These are phyloP conservation scores for Dissostichus mawsoni DNA, from an alignment of 2,113 vertebrate species.

Conservation along the genomic window DNA sequence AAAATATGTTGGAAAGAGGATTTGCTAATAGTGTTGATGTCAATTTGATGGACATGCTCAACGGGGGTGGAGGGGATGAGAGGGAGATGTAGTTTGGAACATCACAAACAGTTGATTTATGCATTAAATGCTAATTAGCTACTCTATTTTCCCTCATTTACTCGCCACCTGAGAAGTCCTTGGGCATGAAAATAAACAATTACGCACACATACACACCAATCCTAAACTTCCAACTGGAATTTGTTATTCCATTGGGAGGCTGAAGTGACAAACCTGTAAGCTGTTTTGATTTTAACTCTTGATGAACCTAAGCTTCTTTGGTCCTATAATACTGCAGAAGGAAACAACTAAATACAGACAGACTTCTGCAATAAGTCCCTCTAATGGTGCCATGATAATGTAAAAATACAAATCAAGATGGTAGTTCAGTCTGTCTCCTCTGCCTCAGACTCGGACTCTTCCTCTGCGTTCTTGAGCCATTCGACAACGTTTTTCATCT, in stretches of 20 bases:
- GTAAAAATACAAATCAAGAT: too few relatives aligned
- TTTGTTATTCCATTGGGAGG: constrained; percentile 5
- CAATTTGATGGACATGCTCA: constrained; percentile 57
- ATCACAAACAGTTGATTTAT: constrained; percentile 67
- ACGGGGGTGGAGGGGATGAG: constrained; percentile 8
- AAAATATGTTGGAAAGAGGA: constrained; percentile 13
- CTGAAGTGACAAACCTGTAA: constrained; percentile 19
- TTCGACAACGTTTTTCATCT: too few relatives aligned
- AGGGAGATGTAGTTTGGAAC: constrained; percentile 38
- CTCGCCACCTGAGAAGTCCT: constrained; percentile 65
- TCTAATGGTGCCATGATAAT: too few relatives aligned
- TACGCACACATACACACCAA: constrained; percentile 13
- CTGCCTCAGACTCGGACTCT: too few relatives aligned
- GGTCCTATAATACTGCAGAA: neutral
- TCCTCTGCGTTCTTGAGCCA: too few relatives aligned
- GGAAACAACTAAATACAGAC: too few relatives aligned
- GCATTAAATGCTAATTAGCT: constrained; percentile 70
- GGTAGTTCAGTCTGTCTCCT: too few relatives aligned
- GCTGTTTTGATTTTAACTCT: constrained; percentile 24
- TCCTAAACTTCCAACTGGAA: neutral
- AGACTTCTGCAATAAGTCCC: too few relatives aligned
- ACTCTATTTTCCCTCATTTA: constrained; percentile 60
- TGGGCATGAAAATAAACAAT: constrained; percentile 55
- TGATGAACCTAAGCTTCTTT: constrained; percentile 1
- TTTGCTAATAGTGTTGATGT: constrained; percentile 53